Evolutionary conservation across 2,797 vertebrate species (phyloP).

Genomic region (Acanthurus tractus): DNA sequence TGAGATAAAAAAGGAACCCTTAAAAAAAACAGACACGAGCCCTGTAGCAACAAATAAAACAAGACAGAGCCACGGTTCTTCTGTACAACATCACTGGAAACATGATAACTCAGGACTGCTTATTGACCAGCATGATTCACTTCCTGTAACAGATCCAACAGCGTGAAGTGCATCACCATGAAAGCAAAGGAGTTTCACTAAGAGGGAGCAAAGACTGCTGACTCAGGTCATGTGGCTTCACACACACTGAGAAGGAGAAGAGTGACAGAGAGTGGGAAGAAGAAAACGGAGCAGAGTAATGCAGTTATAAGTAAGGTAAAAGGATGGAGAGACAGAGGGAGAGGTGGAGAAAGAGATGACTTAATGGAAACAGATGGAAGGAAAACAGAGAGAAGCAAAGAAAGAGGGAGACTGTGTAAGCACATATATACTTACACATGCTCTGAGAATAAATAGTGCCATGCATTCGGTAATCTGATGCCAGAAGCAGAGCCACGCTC

Average conservation of each 20-base stretch:
- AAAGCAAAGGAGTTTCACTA: conserved; percentile 44
- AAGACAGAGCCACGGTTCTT: conserved; percentile 14
- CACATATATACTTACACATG: background rate
- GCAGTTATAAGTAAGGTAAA: conserved; percentile 20
- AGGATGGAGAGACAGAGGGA: background rate
- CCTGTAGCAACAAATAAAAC: conserved; percentile 35
- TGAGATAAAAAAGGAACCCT: background rate
- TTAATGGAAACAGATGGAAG: background rate
- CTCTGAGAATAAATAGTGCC: background rate
- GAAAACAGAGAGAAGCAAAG: background rate
- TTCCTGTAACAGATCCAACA: conserved; percentile 71
- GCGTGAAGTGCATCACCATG: conserved; percentile 34
- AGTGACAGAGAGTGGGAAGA: conserved; percentile 25
- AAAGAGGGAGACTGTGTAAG: background rate
- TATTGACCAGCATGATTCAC: conserved; percentile 58
- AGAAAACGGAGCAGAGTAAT: conserved; percentile 11
- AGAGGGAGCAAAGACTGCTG: conserved; percentile 62
- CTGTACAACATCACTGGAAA: conserved; percentile 52
- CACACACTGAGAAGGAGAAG: conserved; percentile 19
- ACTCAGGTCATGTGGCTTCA: conserved; percentile 64
- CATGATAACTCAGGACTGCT: conserved; percentile 49
- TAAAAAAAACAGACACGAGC: background rate
- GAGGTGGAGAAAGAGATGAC: background rate
- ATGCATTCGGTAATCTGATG: background rate
- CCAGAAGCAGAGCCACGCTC: background rate